phyloP scores from a whole-genome alignment of 2,888 invertebrate species.

The Eretmocerus hayati region DNA sequence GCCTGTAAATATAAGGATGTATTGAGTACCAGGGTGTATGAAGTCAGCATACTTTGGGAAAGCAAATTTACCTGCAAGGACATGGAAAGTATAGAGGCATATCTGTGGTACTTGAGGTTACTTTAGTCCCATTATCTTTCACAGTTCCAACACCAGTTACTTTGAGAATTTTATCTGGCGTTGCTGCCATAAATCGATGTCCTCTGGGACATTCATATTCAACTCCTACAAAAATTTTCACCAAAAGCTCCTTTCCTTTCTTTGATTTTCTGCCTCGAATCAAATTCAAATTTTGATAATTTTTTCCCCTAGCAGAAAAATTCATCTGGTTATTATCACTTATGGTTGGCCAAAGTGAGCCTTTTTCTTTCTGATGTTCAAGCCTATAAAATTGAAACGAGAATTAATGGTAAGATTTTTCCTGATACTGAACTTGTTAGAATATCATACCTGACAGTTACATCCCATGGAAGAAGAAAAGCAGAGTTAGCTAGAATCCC shows the following conservation, averaged over 20 bases:
- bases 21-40: not conserved
- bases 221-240: conserved; percentile 89
- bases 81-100: conserved; percentile 87
- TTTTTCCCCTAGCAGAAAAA: conserved; percentile 38
- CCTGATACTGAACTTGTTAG: not conserved
- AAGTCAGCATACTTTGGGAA: not conserved
- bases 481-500: conserved; percentile 86
- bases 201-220: conserved; percentile 98
- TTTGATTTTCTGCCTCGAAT: conserved; percentile 46
- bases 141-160: conserved; percentile 65
- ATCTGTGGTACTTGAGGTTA: conserved; percentile 66
- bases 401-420: not conserved
- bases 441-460: conserved; percentile 54
- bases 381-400: conserved; percentile 28
- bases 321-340: conserved; percentile 38
- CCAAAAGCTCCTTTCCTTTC: conserved; percentile 47
- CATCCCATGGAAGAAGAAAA: conserved; percentile 91
- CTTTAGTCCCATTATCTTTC: conserved; percentile 75
- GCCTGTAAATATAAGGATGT: not conserved
- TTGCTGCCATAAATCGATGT: conserved; percentile 89
- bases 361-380: conserved; percentile 46
- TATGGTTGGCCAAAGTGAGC: conserved; percentile 43
- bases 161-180: conserved; percentile 74
- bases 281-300: conserved; percentile 38
- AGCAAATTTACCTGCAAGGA: conserved; percentile 61